Conservation (phyloP, 2,888 invertebrate genomes). For the Troilus luridus region DNA sequence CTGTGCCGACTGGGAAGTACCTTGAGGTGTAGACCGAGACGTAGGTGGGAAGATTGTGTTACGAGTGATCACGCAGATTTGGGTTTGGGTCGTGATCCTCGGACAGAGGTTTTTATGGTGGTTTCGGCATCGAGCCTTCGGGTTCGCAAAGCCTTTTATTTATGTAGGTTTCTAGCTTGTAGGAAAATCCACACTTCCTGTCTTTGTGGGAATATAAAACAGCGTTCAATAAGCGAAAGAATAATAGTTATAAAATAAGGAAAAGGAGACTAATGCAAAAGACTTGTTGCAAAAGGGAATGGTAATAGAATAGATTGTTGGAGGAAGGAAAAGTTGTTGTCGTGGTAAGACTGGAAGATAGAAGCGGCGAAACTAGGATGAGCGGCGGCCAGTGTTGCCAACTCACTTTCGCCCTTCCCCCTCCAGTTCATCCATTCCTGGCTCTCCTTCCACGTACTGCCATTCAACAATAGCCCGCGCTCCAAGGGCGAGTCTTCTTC, state of each 20-base stretch:
- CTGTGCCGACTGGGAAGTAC: too few relatives aligned
- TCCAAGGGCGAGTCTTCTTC: background rate
- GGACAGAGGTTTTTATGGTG: too few relatives aligned
- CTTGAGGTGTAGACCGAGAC: too few relatives aligned
- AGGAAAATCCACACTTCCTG: too few relatives aligned
- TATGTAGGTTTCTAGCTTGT: too few relatives aligned
- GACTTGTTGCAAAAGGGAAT: background rate
- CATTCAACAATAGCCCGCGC: constrained; percentile 39
- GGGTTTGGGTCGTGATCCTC: too few relatives aligned
- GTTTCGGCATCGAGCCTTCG: too few relatives aligned
- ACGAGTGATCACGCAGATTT: too few relatives aligned
- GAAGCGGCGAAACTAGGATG: constrained; percentile 32
- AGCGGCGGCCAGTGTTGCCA: constrained; percentile 35
- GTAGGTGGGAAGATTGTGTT: too few relatives aligned
- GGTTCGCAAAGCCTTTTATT: too few relatives aligned
- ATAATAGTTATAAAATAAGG: background rate
- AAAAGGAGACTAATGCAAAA: background rate
- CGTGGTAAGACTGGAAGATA: constrained; percentile 5
- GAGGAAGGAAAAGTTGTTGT: background rate
- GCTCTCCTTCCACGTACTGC: background rate
- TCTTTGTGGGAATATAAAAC: background rate
- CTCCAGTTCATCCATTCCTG: background rate
- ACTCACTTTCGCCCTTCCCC: constrained; percentile 40
- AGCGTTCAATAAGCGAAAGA: background rate
- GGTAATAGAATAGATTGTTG: background rate